Conservation (phyloP, 2,888 invertebrate species). For the Lysandra coridon region DNA sequence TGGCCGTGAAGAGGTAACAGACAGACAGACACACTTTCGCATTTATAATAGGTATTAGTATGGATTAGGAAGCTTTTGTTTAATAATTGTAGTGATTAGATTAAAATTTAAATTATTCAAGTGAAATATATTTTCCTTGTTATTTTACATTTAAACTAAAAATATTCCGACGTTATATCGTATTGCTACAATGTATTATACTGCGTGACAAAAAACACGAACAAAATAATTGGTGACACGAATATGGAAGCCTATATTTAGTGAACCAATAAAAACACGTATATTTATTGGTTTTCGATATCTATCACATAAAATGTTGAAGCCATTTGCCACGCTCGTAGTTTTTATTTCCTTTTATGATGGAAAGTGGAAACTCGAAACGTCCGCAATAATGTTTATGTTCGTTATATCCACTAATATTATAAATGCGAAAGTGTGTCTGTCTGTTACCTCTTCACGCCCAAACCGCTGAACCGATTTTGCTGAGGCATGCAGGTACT, state of each 20-base stretch:
- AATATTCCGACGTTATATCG: not conserved
- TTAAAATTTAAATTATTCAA: not conserved
- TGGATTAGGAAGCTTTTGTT: not conserved
- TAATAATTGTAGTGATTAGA: not conserved
- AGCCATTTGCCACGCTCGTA: slow-evolving; percentile 25
- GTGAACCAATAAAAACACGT: slow-evolving; percentile 18
- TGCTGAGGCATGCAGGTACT: no score
- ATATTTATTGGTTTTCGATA: slow-evolving; percentile 30
- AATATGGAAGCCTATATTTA: slow-evolving; percentile 21
- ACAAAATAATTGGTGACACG: slow-evolving; percentile 15
- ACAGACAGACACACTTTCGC: no score
- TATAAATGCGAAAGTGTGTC: not conserved
- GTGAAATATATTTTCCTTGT: not conserved
- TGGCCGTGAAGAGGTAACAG: no score
- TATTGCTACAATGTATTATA: not conserved
- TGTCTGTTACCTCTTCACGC: not conserved
- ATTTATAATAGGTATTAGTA: no score
- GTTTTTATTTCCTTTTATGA: slow-evolving; percentile 18
- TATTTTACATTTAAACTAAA: not conserved
- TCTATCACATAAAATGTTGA: slow-evolving; percentile 27
- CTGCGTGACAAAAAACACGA: not conserved
- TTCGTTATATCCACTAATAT: not conserved
- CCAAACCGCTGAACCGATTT: not conserved
- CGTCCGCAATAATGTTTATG: slow-evolving; percentile 21
- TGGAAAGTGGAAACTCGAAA: slow-evolving; percentile 16